phyloP scores from a whole-genome alignment of 2,888 invertebrate genomes.

The Xylophagus ater region DNA sequence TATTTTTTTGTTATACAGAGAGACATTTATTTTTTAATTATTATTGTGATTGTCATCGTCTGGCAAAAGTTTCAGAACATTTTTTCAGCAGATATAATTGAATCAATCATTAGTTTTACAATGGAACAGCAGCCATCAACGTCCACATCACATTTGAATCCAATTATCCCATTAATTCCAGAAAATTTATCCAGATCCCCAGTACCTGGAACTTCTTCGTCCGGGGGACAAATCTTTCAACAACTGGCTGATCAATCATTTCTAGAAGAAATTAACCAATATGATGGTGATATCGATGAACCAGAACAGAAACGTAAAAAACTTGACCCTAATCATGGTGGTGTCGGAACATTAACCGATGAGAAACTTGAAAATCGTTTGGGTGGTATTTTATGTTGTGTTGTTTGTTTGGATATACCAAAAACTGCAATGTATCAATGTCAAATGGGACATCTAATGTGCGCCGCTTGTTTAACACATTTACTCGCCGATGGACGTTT shows the following conservation, averaged over 20 bases:
- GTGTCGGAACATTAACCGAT: slow-evolving; percentile 39
- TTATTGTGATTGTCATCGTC: too few relatives aligned
- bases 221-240: too few relatives aligned
- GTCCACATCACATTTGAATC: slow-evolving; percentile 28
- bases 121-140: slow-evolving; percentile 35
- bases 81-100: too few relatives aligned
- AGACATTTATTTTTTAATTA: too few relatives aligned
- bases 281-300: slow-evolving; percentile 44
- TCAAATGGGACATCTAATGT: slow-evolving; percentile 94
- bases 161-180: slow-evolving; percentile 30
- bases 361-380: slow-evolving; percentile 83
- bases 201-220: too few relatives aligned
- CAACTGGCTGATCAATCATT: too few relatives aligned
- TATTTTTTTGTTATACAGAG: too few relatives aligned
- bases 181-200: slow-evolving; percentile 26
- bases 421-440: slow-evolving; percentile 91
- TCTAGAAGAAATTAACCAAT: too few relatives aligned
- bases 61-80: too few relatives aligned
- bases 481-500: slow-evolving; percentile 80
- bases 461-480: slow-evolving; percentile 92
- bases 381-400: slow-evolving; percentile 90
- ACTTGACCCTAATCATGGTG: too few relatives aligned
- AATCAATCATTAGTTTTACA: slow-evolving; percentile 43
- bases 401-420: slow-evolving; percentile 91
- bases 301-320: slow-evolving; percentile 46